Evolutionary conservation across 2,888 invertebrate species (phyloP).

Genomic region (Selenia dentaria): DNA sequence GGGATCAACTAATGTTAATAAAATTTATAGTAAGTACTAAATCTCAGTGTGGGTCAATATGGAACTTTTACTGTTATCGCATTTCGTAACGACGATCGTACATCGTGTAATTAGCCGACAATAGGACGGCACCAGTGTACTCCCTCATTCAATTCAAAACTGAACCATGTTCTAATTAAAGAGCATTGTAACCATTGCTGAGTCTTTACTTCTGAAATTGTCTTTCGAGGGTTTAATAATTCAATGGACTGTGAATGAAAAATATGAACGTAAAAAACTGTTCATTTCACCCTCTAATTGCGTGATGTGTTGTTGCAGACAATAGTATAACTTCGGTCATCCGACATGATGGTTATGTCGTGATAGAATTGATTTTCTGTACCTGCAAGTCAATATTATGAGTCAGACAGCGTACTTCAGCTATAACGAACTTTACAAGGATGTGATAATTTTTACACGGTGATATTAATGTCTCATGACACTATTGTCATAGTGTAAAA

Average conservation of each 20-base stretch:
- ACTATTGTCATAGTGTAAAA: no score
- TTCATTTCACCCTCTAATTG: slow-evolving; percentile 41
- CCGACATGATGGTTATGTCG: slow-evolving; percentile 62
- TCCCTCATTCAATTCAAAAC: slow-evolving; percentile 34
- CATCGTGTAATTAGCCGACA: slow-evolving; percentile 73
- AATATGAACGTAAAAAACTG: slow-evolving; percentile 8
- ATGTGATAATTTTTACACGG: no score
- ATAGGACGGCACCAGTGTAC: slow-evolving; percentile 54
- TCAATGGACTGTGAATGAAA: slow-evolving; percentile 35
- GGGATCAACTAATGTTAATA: no score
- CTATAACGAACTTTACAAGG: no score
- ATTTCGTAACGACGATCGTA: slow-evolving; percentile 64
- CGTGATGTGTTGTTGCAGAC: slow-evolving; percentile 54
- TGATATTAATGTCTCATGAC: no score
- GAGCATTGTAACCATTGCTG: slow-evolving; percentile 30
- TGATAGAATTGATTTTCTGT: slow-evolving; percentile 65
- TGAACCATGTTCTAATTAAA: background rate
- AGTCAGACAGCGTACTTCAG: slow-evolving; percentile 42
- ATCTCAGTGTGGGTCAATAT: no score
- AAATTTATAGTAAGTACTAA: no score
- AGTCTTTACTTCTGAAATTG: background rate
- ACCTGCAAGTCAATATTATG: slow-evolving; percentile 50
- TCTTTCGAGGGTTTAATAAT: slow-evolving; percentile 8
- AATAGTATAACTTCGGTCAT: slow-evolving; percentile 58
- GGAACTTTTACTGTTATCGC: slow-evolving; percentile 81